A percentile compares a stretch with the other conserved stretches of the same genome.
Evolutionary conservation across 2,888 invertebrate genomes (phyloP).

Genomic region (Linyphia triangularis): DNA sequence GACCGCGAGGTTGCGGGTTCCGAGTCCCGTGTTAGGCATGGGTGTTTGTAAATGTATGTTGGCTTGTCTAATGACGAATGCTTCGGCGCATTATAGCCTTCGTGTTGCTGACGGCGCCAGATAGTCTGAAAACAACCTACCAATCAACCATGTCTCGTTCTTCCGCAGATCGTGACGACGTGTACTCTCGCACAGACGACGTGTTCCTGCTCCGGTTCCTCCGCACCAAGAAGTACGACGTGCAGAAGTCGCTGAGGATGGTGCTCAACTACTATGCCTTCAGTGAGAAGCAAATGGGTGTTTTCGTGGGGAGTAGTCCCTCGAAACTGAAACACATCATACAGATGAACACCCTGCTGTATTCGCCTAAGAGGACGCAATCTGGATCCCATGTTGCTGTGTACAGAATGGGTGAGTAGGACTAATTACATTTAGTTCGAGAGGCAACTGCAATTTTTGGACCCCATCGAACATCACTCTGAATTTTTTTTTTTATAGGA

Average conservation of each 20-base stretch:
- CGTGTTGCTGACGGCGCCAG: too few species aligned
- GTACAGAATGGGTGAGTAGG: background rate
- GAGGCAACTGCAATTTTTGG: too few species aligned
- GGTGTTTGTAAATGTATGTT: too few species aligned
- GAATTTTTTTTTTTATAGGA: too few species aligned
- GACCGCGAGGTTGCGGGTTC: too few species aligned
- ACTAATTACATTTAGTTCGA: background rate
- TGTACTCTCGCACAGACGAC: background rate
- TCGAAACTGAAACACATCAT: background rate
- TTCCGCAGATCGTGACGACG: background rate
- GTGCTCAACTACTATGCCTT: conserved; percentile 3
- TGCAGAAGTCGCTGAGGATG: background rate
- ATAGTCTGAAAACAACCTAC: too few species aligned
- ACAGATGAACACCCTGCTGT: conserved; percentile 21
- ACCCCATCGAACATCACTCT: too few species aligned
- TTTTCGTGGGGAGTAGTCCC: background rate
- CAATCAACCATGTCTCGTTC: background rate
- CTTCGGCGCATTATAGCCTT: too few species aligned
- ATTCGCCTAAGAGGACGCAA: background rate
- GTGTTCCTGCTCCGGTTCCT: conserved; percentile 13
- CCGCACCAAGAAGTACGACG: conserved; percentile 15
- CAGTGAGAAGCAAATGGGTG: background rate
- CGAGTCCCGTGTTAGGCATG: too few species aligned
- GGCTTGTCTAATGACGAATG: too few species aligned
- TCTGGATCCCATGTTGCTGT: conserved; percentile 23